phyloP scores from a whole-genome alignment of 2,113 vertebrate species.

The Centropus bengalensis region DNA sequence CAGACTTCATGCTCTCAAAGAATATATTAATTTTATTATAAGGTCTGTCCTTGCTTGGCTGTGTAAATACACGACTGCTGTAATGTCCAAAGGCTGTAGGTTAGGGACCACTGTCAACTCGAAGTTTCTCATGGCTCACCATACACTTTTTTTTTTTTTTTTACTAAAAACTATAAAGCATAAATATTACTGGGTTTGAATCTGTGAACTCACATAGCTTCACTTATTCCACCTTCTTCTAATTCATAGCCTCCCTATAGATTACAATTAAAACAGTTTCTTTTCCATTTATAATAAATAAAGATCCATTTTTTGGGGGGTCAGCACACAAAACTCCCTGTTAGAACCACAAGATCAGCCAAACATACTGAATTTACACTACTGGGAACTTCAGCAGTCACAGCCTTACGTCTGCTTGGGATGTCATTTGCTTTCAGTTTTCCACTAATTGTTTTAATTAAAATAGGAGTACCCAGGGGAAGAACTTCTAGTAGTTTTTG shows the following conservation, averaged over 20 bases:
- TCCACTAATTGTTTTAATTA: constrained; percentile 2
- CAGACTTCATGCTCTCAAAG: neutral
- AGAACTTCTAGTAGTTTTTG: constrained; percentile 88
- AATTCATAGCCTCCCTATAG: neutral
- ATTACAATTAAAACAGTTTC: neutral
- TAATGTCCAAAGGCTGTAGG: neutral
- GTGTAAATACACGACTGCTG: neutral
- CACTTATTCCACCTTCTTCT: neutral
- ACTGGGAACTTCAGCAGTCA: neutral
- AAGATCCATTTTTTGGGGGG: no score
- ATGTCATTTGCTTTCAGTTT: neutral
- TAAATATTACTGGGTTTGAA: neutral
- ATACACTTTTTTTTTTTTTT: neutral
- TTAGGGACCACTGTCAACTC: neutral
- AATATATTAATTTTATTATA: neutral
- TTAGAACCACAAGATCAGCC: neutral
- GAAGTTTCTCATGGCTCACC: neutral
- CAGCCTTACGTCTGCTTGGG: neutral
- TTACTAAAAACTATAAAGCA: neutral
- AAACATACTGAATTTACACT: neutral
- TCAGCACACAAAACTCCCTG: neutral
- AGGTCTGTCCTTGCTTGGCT: neutral
- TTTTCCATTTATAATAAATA: neutral
- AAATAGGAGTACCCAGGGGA: constrained; percentile 89
- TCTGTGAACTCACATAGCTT: neutral